Evolutionary conservation across 2,797 vertebrate species (phyloP).

Genomic region (Propithecus perrieri): DNA sequence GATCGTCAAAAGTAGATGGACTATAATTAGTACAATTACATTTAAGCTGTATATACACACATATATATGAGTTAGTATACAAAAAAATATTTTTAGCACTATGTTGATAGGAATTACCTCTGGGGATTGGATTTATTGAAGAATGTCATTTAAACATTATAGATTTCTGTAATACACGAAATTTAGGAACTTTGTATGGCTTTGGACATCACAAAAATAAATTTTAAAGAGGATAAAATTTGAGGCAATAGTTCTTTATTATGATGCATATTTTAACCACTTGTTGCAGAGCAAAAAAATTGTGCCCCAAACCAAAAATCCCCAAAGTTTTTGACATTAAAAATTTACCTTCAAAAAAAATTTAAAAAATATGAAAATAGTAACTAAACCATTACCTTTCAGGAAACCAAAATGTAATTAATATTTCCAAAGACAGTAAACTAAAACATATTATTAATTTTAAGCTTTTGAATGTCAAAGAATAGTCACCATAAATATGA

Average conservation of each 20-base stretch:
- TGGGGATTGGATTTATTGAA: neutral
- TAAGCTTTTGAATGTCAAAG: neutral
- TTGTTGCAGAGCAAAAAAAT: neutral
- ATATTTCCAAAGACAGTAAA: neutral
- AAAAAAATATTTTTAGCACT: neutral
- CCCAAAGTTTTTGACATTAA: neutral
- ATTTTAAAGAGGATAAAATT: neutral
- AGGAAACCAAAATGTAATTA: neutral
- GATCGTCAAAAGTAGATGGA: neutral
- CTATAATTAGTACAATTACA: neutral
- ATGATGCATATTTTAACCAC: neutral
- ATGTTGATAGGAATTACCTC: neutral
- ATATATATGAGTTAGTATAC: neutral
- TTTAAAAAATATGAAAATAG: neutral
- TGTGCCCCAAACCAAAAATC: neutral
- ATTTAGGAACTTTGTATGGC: neutral
- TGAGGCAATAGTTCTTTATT: neutral
- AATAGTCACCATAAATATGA: slow-evolving; percentile 11
- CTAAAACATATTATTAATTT: neutral
- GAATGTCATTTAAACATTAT: neutral
- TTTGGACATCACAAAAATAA: neutral
- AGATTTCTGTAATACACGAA: neutral
- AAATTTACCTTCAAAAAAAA: neutral
- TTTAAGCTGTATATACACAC: neutral
- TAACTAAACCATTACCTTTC: neutral